Conservation (phyloP, 2,797 vertebrate genomes). For the Australoheros facetus region DNA sequence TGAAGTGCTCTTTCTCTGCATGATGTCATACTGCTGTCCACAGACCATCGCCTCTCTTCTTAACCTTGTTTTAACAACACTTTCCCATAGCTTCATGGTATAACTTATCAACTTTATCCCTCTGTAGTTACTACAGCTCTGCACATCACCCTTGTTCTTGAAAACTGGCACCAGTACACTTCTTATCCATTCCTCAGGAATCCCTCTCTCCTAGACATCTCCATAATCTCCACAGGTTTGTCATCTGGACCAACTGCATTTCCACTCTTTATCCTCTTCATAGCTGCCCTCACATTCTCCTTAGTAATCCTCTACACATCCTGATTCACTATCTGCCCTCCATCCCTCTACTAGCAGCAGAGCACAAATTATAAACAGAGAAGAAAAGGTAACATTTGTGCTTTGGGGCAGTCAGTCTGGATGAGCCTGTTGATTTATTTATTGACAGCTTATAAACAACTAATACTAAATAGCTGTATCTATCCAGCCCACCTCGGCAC, state of each 20-base stretch:
- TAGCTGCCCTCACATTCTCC: background rate
- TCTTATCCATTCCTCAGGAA: background rate
- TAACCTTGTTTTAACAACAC: background rate
- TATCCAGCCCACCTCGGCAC: background rate
- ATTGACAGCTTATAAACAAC: background rate
- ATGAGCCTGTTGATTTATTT: background rate
- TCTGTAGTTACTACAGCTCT: background rate
- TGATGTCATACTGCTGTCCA: background rate
- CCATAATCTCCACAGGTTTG: background rate
- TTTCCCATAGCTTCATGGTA: background rate
- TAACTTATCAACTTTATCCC: background rate
- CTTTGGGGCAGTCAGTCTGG: background rate
- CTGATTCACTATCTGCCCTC: background rate
- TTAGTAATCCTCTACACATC: background rate
- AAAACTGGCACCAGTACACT: background rate
- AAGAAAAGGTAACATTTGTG: too few relatives aligned
- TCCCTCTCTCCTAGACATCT: background rate
- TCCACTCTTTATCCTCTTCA: background rate
- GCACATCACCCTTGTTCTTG: background rate
- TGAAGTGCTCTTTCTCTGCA: background rate
- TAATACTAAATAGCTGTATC: background rate
- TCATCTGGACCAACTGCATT: too few relatives aligned
- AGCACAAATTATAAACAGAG: background rate
- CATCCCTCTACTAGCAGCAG: background rate
- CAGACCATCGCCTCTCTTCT: background rate